phyloP scores from a whole-genome alignment of 1,140 invertebrate genomes.

The Gonioctena quinquepunctata region DNA sequence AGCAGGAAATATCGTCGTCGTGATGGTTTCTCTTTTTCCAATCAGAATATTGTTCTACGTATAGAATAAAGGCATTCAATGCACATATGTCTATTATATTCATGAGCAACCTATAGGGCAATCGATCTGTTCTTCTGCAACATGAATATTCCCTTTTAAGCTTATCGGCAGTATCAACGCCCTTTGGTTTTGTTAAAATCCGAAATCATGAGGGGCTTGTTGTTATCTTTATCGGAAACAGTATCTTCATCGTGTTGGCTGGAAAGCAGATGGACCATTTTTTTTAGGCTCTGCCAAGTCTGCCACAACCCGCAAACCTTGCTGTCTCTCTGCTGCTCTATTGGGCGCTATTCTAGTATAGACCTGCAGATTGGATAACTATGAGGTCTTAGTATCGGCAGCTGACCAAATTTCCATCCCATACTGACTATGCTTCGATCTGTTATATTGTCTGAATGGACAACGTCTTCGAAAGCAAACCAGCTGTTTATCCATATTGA shows the following conservation, averaged over 20 bases:
- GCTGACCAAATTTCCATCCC: conserved; percentile 28
- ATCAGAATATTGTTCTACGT: conserved; percentile 25
- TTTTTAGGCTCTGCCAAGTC: conserved; percentile 20
- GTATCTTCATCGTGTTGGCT: conserved; percentile 33
- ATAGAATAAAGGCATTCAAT: conserved; percentile 26
- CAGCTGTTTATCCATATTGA: conserved; percentile 28
- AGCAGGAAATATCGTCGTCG: conserved; percentile 10
- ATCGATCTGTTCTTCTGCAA: conserved; percentile 22
- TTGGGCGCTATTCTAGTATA: conserved; percentile 27
- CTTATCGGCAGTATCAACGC: conserved; percentile 26
- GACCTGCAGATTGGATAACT: conserved; percentile 1
- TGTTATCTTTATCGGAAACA: not conserved
- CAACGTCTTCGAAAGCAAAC: conserved; percentile 23
- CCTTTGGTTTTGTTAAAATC: conserved; percentile 28
- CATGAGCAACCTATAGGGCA: conserved; percentile 30
- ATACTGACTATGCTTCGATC: conserved; percentile 22
- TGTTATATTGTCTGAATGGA: conserved; percentile 16
- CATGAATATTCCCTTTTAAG: conserved; percentile 24
- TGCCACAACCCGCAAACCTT: conserved; percentile 14
- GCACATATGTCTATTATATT: conserved; percentile 33
- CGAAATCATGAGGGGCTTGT: not conserved
- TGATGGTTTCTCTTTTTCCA: conserved; percentile 24
- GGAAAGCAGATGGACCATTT: conserved; percentile 37
- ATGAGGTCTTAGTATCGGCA: conserved; percentile 28
- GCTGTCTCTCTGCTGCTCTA: conserved; percentile 18